Evolutionary conservation across 1,140 invertebrate species (phyloP), one percentile per base, ranked within the genome.

Genomic region (Acromyrmex heyeri): DNA sequence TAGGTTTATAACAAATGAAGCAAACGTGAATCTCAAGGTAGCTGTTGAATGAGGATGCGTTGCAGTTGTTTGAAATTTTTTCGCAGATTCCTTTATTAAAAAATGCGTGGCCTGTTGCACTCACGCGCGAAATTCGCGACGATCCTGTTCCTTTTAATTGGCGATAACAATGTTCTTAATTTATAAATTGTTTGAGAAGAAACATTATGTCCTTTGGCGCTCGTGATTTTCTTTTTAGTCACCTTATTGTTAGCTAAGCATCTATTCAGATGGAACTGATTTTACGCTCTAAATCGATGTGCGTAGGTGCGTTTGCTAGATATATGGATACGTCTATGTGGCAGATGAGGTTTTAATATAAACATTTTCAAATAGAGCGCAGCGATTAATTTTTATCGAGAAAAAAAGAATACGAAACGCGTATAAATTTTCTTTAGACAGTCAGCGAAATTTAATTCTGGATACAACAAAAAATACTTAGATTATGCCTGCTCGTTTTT

Each of bases 41-140:
- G 48, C 21, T 64, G 27, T 18, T 64, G 61, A 64, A 64, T 12
- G 27, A 62, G 61, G 59, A 59, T 86, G 48, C 82, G 75, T 85
- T 83, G n/a, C 81, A 57, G 86, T 87, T 79, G 57, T 83, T 53
- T 73, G 57, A 18, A 65, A 90, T 27, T 50, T 75, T 34, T 16
- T 27, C 53, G 57, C n/a, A 38, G 50, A 64, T 81, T 75, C 24
- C 10, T 78, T 24, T 21, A 27, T 48, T 82, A 69, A 73, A 86
- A 72, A 34, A 3, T 16, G 12, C 7, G 65, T 14, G 18, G 18
- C 3, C 10, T 44, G 1, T 44, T 44, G 14, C 18, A 34, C 2
- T 30, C 24, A 10, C 53, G n/a, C 5, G 12, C 2, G n/a, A 67
- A 79, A 79, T 50, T 64, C 38, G 21, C 24, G 24, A 16, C 1